phyloP scores from a whole-genome alignment of 2,888 invertebrate species.

The Fragum sueziense region DNA sequence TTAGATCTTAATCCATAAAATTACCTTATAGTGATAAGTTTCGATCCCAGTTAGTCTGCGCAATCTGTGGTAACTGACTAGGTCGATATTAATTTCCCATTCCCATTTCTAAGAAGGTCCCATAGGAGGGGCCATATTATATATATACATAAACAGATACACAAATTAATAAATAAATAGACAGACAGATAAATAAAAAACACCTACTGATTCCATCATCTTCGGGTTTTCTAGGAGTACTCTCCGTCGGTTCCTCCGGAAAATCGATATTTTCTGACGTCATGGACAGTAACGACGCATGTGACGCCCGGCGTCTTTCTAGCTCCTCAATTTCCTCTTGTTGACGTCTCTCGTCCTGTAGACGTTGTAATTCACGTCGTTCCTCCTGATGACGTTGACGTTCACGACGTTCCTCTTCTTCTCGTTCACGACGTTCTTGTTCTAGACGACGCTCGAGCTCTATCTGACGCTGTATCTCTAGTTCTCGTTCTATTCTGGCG shows the following conservation, averaged over 20 bases:
- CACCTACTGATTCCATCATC: conserved; percentile 46
- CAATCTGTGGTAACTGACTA: too few relatives aligned
- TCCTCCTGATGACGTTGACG: conserved; percentile 47
- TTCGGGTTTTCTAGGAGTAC: conserved; percentile 49
- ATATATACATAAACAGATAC: too few relatives aligned
- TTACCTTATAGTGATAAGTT: too few relatives aligned
- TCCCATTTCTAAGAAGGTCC: too few relatives aligned
- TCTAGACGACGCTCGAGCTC: conserved; percentile 27
- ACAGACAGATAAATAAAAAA: too few relatives aligned
- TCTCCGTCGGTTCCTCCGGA: conserved; percentile 31
- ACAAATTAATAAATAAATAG: too few relatives aligned
- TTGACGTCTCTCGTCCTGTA: too few relatives aligned
- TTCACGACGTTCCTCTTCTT: conserved; percentile 46
- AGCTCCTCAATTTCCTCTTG: conserved; percentile 55
- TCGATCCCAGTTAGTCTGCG: too few relatives aligned
- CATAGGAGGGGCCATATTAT: too few relatives aligned
- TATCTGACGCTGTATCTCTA: conserved; percentile 30
- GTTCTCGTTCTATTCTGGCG: conserved; percentile 47
- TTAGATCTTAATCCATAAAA: too few relatives aligned
- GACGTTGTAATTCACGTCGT: conserved; percentile 38
- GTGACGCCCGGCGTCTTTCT: conserved; percentile 54
- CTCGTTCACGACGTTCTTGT: conserved; percentile 18
- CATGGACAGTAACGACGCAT: conserved; percentile 55
- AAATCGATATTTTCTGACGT: conserved; percentile 47
- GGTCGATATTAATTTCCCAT: too few relatives aligned